phyloP scores from a whole-genome alignment of 2,113 vertebrate species.

The Onychorhynchus coronatus region DNA sequence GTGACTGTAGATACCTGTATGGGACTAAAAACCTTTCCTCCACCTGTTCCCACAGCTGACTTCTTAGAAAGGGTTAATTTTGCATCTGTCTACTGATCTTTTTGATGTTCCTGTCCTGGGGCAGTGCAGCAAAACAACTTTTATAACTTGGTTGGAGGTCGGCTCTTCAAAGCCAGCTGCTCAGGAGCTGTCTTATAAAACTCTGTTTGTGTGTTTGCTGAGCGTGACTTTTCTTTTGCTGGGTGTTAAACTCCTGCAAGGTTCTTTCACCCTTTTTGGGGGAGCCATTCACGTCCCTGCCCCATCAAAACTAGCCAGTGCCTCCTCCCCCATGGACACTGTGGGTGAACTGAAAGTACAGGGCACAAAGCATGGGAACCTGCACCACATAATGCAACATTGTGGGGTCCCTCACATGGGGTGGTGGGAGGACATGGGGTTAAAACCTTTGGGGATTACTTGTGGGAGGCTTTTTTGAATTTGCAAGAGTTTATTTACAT shows the following conservation, averaged over 20 bases:
- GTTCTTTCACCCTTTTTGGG: not conserved
- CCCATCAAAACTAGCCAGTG: not conserved
- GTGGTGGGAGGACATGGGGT: not conserved
- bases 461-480: not conserved
- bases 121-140: not conserved
- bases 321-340: accelerated
- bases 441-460: not conserved
- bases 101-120: not conserved
- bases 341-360: accelerated
- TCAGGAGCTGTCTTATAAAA: not conserved
- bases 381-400: accelerated
- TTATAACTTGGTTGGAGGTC: not conserved
- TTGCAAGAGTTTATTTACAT: not conserved
- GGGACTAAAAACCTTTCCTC: not conserved
- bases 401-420: accelerated
- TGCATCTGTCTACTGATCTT: not conserved
- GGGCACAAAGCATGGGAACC: accelerated
- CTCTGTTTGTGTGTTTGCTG: not conserved
- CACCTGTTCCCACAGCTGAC: not conserved
- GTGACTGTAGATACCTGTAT: not conserved
- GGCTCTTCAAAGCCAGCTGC: not conserved
- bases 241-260: not conserved
- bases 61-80: slow-evolving; percentile 9
- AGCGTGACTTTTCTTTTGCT: not conserved
- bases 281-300: not conserved